Percentiles rank a stretch among this genome's conserved stretches.
Evolutionary conservation across 2,888 invertebrate species (phyloP).

Genomic region (Sphaerolaimus hirsutus): DNA sequence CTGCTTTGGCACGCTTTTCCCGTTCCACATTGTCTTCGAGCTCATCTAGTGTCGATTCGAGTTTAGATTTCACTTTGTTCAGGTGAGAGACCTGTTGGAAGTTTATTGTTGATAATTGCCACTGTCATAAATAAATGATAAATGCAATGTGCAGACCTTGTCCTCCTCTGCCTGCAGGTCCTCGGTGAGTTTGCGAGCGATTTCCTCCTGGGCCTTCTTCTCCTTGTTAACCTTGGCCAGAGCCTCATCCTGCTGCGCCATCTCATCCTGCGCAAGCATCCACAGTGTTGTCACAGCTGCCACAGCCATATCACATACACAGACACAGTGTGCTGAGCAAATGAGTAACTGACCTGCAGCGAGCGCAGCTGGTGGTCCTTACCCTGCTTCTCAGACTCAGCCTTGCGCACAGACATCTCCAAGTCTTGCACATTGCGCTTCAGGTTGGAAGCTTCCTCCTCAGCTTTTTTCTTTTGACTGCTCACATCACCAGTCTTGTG

Average conservation of each 20-base stretch:
- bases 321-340: not conserved
- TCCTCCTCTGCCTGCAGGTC: conserved; percentile 24
- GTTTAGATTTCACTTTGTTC: conserved; percentile 10
- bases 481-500: no score
- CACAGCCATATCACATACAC: not conserved
- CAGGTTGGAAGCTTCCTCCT: conserved; percentile 65
- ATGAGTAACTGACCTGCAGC: no score
- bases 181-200: conserved; percentile 22
- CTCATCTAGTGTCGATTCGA: not conserved
- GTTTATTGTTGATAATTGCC: not conserved
- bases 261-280: conserved; percentile 72
- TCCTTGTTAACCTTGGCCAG: conserved; percentile 97
- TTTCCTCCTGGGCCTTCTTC: conserved; percentile 78
- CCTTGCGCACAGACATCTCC: conserved; percentile 19
- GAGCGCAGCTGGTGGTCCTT: conserved; percentile 24
- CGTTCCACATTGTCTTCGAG: not conserved
- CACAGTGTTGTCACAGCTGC: conserved; percentile 12
- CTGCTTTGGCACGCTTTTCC: not conserved
- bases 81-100: no score
- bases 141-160: conserved; percentile 9
- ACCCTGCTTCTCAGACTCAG: conserved; percentile 22
- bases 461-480: conserved; percentile 44
- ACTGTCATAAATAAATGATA: not conserved
- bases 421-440: conserved; percentile 8
- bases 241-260: conserved; percentile 92